phyloP scores from a whole-genome alignment of 2,888 invertebrate genomes.

The Dioctria rufipes region DNA sequence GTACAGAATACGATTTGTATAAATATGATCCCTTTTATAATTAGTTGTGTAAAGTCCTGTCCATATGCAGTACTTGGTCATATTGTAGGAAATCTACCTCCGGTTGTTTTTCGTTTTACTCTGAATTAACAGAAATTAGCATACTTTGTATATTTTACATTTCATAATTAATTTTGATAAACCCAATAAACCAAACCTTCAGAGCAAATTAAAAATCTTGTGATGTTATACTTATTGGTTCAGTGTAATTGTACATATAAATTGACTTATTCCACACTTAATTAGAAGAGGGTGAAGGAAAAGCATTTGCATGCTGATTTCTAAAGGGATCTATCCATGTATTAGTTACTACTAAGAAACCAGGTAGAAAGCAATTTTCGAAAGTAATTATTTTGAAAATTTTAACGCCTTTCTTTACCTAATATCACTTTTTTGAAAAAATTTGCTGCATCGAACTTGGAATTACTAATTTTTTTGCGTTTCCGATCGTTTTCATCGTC shows the following conservation, averaged over 20 bases:
- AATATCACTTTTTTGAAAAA: constrained; percentile 66
- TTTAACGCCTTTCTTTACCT: constrained; percentile 69
- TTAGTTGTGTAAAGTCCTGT: too few species aligned
- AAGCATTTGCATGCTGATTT: constrained; percentile 30
- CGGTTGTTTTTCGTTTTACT: too few species aligned
- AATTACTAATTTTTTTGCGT: constrained; percentile 61
- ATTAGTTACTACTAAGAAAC: constrained; percentile 43
- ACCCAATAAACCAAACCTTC: too few species aligned
- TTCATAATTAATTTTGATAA: too few species aligned
- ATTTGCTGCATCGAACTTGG: constrained; percentile 66
- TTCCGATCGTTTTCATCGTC: constrained; percentile 67
- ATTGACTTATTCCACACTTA: not conserved
- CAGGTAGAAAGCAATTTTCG: constrained; percentile 52
- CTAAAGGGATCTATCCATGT: constrained; percentile 7
- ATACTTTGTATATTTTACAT: too few species aligned
- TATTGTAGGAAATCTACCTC: too few species aligned
- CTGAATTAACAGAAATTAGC: too few species aligned
- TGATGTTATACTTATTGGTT: not conserved
- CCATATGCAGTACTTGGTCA: too few species aligned
- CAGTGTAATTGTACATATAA: not conserved
- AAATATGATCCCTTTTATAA: too few species aligned
- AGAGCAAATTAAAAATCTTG: not conserved
- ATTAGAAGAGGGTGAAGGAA: not conserved
- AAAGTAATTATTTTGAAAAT: constrained; percentile 62
- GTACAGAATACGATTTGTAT: too few species aligned